phyloP scores from a whole-genome alignment of 2,113 vertebrate species.

The Percina caprodes region DNA sequence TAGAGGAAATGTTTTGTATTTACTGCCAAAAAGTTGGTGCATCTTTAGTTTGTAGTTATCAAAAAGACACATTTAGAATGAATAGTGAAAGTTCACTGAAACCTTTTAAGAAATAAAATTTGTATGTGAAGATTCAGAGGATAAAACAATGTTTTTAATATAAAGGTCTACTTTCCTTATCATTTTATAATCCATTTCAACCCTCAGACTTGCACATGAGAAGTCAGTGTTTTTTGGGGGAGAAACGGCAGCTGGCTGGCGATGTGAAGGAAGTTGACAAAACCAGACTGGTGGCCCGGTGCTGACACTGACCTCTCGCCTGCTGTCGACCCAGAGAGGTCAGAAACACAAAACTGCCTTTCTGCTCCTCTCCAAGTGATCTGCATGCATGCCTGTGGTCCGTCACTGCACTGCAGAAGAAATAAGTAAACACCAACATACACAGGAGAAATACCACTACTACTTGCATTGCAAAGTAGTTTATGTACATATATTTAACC shows the following conservation, averaged over 20 bases:
- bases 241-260: conserved; percentile 76
- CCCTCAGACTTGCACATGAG: conserved; percentile 15
- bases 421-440: background rate
- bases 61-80: background rate
- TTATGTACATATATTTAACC: background rate
- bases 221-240: conserved; percentile 30
- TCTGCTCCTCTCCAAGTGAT: conserved; percentile 39
- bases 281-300: conserved; percentile 70
- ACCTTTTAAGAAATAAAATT: background rate
- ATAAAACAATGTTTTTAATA: background rate
- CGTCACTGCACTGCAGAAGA: conserved; percentile 1
- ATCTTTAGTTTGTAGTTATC: background rate
- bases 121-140: background rate
- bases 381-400: background rate
- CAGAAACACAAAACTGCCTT: conserved; percentile 66
- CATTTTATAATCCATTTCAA: background rate
- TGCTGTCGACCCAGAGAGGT: conserved; percentile 66
- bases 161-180: background rate
- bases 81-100: background rate
- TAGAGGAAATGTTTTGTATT: background rate
- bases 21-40: background rate
- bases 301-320: conserved; percentile 75
- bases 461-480: background rate
- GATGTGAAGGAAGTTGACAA: conserved; percentile 68
- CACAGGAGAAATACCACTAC: background rate